These are phyloP conservation scores for Drosophila melanica DNA, from an alignment of 1,140 invertebrate genomes.

Conservation along the genomic window DNA sequence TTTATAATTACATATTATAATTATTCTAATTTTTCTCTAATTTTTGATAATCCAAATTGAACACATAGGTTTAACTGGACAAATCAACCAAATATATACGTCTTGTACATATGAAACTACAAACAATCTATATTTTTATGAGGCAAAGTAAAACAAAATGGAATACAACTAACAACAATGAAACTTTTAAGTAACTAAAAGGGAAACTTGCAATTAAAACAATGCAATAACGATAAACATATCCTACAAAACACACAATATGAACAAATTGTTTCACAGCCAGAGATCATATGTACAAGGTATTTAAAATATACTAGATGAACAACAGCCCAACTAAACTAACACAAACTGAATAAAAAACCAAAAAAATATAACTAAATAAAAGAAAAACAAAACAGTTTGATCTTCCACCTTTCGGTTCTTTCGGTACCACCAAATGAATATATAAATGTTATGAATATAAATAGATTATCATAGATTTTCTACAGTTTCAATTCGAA, in stretches of 20 bases:
- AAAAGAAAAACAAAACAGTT: conserved; percentile 33
- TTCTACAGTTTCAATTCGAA: conserved; percentile 63
- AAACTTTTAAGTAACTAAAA: not conserved
- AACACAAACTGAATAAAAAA: conserved; percentile 15
- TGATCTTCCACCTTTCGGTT: conserved; percentile 74
- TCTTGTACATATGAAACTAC: no score
- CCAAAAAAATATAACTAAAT: not conserved
- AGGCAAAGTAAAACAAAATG: not conserved
- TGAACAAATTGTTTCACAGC: conserved; percentile 44
- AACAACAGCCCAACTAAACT: conserved; percentile 34
- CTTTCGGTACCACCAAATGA: conserved; percentile 67
- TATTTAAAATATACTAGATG: conserved; percentile 9
- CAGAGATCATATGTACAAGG: conserved; percentile 24
- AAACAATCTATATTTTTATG: no score
- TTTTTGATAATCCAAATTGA: no score
- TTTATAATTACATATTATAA: no score
- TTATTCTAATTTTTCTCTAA: no score
- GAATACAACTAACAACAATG: conserved; percentile 1
- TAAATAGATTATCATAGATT: conserved; percentile 56
- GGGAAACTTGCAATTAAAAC: not conserved
- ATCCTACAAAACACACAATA: conserved; percentile 53
- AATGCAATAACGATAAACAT: conserved; percentile 46
- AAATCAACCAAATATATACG: no score
- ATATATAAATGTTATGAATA: conserved; percentile 1
- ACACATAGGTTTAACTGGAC: no score